Percentiles rank a stretch among this genome's conserved stretches.
Conservation (phyloP, 1,140 invertebrate genomes). For the Acyrthosiphon pisum region DNA sequence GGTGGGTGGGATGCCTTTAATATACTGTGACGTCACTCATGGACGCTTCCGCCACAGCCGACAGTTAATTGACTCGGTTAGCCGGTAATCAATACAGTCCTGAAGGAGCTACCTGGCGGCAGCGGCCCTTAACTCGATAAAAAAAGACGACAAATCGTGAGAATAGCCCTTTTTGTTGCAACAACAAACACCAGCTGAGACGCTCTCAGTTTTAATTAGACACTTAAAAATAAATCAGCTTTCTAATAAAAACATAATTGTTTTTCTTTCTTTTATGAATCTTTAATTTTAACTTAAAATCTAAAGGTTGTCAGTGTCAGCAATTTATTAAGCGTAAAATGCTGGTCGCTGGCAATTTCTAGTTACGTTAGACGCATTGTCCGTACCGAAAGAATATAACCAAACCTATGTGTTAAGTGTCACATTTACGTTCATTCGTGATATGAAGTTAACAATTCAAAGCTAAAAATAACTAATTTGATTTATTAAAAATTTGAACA, state of each 20-base stretch:
- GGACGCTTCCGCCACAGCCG: conserved; percentile 40
- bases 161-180: conserved; percentile 33
- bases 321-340: background rate
- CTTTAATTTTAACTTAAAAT: background rate
- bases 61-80: conserved; percentile 55
- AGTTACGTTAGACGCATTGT: background rate
- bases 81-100: conserved; percentile 54
- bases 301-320: background rate
- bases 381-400: background rate
- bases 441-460: no score
- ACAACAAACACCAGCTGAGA: conserved; percentile 43
- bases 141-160: conserved; percentile 44
- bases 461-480: no score
- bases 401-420: background rate
- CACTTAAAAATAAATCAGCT: conserved; percentile 15
- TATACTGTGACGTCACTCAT: conserved; percentile 55
- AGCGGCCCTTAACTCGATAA: conserved; percentile 47
- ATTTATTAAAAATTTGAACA: no score
- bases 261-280: background rate
- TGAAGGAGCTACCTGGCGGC: conserved; percentile 53
- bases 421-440: no score
- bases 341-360: background rate
- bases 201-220: conserved; percentile 18
- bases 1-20: conserved; percentile 46
- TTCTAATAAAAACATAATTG: background rate